Evolutionary conservation across 2,888 invertebrate species (phyloP), one percentile per base, ranked within the genome.

Genomic region (Cotesia congregata): DNA sequence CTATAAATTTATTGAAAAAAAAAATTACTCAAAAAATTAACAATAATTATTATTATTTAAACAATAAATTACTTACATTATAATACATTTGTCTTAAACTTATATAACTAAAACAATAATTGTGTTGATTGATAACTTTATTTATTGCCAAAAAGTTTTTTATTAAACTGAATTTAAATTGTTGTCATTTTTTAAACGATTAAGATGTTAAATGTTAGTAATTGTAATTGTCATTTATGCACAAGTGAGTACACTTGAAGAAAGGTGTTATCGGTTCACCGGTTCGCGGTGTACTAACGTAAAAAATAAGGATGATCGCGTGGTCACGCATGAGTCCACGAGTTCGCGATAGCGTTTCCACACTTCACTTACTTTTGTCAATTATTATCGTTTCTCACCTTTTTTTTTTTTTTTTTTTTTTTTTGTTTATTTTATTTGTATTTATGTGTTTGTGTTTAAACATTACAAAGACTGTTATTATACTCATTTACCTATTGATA

Each of bases 311-410:
- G 67, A 60, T 39, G 39, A 70, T 73, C 73, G 70, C 73, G 62
- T 70, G 77, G 65, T 73, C 73, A 68, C 40, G 59, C 74, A 65
- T 65, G 77, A 60, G 68, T 69, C 39, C 40, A 65, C 74, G 30
- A 30, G 67, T 61, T 64, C 69, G 69, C 70, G 64, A 77, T 73
- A 73, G 73, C 77, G 72, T 72, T 69, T 59, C 50, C 50, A 50
- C 73, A 67, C 73, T 64, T 41, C 73, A 67, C 73, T 64, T 41
- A 61, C 73, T 77, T 77, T 85, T 82, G 82, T 83, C 83, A 87
- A 86, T 87, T 87, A 87, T 86, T 85, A 86, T 86, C 86, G 82
- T 85, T 87, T 85, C 83, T 79, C 85, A 85, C 85, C 84, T 87
- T 84, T 50, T 50, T 50, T 50, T 50, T 50, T n/a, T n/a, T n/a